A percentile compares a stretch with the other conserved stretches of the same genome.
These are phyloP conservation scores for Heliocidaris tuberculata DNA, from an alignment of 35 echinoderm and acorn worm genomes.

Conservation along the genomic window DNA sequence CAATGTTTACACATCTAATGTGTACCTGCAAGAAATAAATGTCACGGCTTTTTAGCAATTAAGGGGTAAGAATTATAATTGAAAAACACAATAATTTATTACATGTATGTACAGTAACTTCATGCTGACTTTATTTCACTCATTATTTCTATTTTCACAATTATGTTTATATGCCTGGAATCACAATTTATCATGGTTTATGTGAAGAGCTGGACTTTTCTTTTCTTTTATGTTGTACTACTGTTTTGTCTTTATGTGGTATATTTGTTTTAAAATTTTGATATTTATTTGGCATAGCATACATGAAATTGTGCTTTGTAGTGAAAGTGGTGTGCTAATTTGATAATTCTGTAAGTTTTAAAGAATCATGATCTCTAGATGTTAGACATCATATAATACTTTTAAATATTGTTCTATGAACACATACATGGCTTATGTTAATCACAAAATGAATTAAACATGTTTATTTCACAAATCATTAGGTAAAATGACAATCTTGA, in stretches of 20 bases:
- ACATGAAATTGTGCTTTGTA: background rate
- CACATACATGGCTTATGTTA: background rate
- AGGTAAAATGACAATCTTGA: background rate
- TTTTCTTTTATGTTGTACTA: background rate
- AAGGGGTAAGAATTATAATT: background rate
- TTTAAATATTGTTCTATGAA: background rate
- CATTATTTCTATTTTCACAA: background rate
- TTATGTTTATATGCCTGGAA: background rate
- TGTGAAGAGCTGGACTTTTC: conserved; percentile 2
- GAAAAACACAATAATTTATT: background rate
- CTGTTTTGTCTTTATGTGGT: background rate
- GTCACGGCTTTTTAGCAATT: background rate
- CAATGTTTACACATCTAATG: background rate
- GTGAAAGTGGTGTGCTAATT: background rate
- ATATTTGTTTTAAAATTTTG: background rate
- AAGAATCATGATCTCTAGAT: background rate
- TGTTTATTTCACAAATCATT: background rate
- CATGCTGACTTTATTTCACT: background rate
- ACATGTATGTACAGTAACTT: background rate
- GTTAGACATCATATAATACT: background rate
- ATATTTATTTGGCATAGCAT: too few species aligned
- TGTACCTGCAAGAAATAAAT: background rate
- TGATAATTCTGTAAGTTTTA: background rate
- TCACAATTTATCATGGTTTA: background rate
- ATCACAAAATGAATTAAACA: background rate